Conservation (phyloP, 2,797 vertebrate species). For the Cyprinella venusta region DNA sequence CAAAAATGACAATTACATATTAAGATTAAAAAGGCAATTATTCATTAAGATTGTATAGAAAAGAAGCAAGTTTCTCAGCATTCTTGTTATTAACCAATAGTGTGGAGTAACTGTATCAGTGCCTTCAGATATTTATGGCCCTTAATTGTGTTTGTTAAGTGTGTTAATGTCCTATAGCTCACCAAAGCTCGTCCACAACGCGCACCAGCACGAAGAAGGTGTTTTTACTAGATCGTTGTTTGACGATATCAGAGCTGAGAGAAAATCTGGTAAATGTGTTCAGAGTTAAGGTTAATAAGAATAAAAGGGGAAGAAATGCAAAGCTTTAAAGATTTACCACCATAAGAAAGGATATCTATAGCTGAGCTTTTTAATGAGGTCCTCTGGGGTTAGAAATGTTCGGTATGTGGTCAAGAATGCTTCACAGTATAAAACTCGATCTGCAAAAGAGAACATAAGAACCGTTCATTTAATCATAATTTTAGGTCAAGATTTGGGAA, state of each 20-base stretch:
- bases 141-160: too few relatives aligned
- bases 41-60: too few relatives aligned
- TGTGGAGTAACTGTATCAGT: neutral
- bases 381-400: conserved; percentile 87
- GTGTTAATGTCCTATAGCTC: conserved; percentile 68
- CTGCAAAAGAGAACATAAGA: conserved; percentile 67
- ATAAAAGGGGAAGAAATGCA: conserved; percentile 2
- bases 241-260: conserved; percentile 91
- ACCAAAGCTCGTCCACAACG: conserved; percentile 98
- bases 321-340: neutral
- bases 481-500: neutral
- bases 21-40: too few relatives aligned
- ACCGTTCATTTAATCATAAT: conserved; percentile 23
- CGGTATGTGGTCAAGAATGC: conserved; percentile 93
- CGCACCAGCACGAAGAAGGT: conserved; percentile 97
- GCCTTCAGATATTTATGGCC: neutral
- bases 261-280: conserved; percentile 94
- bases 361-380: conserved; percentile 91
- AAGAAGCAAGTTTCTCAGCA: too few relatives aligned
- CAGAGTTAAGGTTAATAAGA: conserved; percentile 75
- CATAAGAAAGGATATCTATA: conserved; percentile 88
- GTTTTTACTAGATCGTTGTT: conserved; percentile 98
- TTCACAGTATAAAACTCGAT: conserved; percentile 88
- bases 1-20: too few relatives aligned
- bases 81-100: neutral